Conservation (phyloP, 2,888 invertebrate genomes). For the Thera britannica region DNA sequence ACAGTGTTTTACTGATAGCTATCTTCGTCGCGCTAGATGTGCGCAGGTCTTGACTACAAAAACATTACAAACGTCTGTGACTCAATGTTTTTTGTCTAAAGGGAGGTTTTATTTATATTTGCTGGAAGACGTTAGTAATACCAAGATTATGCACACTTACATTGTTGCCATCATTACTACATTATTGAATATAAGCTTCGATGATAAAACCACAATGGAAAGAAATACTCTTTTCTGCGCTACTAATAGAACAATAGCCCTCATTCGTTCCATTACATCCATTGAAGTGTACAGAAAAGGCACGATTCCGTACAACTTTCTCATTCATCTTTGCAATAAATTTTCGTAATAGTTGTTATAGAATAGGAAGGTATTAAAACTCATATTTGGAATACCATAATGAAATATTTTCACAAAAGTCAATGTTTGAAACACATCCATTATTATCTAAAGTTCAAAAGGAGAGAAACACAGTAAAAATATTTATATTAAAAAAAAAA, state of each 20-base stretch:
- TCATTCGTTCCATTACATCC: slow-evolving; percentile 31
- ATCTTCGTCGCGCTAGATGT: no score
- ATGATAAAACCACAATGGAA: slow-evolving; percentile 2
- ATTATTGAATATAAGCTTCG: not conserved
- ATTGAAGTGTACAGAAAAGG: slow-evolving; percentile 42
- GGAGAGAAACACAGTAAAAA: no score
- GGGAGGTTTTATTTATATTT: no score
- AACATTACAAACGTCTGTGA: no score
- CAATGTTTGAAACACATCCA: not conserved
- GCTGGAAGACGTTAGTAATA: no score
- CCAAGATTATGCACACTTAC: no score
- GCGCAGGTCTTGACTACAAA: no score
- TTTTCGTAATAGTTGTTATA: slow-evolving; percentile 42
- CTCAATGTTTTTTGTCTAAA: no score
- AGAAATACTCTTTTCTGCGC: slow-evolving; percentile 13
- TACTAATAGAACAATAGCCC: slow-evolving; percentile 37
- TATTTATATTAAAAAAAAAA: no score
- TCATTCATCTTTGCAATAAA: slow-evolving; percentile 46
- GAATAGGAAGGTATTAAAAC: slow-evolving; percentile 15
- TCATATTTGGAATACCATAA: slow-evolving; percentile 7
- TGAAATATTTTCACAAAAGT: slow-evolving; percentile 9
- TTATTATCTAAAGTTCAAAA: not conserved
- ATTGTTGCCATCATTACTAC: not conserved
- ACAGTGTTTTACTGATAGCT: no score
- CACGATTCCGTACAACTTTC: slow-evolving; percentile 49